A percentile compares a stretch with the other conserved stretches of the same genome.
These are phyloP conservation scores for Ivindomyrus marchei DNA, from an alignment of 2,113 vertebrate species.

Conservation along the genomic window DNA sequence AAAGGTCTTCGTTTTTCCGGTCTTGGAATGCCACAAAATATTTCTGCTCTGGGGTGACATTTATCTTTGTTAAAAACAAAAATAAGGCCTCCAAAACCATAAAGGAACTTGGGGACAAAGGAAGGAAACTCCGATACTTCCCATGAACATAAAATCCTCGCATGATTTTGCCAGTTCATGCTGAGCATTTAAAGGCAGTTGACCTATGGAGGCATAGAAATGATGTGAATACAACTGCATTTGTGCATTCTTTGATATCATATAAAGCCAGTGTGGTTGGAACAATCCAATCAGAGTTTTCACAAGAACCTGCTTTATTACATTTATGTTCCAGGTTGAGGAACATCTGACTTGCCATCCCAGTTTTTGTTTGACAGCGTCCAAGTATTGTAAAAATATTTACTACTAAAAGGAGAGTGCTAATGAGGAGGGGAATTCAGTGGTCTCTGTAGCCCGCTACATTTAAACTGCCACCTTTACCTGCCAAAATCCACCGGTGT, in stretches of 20 bases:
- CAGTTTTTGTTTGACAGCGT: constrained; percentile 49
- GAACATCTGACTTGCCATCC: not conserved
- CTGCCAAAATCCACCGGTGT: not conserved
- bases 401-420: constrained; percentile 46
- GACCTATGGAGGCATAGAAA: not conserved
- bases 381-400: constrained; percentile 66
- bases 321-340: not conserved
- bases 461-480: constrained; percentile 9
- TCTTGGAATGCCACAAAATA: not conserved
- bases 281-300: not conserved
- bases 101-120: constrained; percentile 14
- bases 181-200: not conserved
- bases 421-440: constrained; percentile 62
- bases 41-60: not conserved
- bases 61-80: constrained; percentile 17
- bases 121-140: constrained; percentile 9
- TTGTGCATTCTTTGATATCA: not conserved
- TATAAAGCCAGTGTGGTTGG: not conserved
- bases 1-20: not conserved
- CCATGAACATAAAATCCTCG: not conserved
- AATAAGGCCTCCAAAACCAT: constrained; percentile 4
- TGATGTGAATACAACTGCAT: not conserved
- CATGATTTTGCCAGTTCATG: not conserved
- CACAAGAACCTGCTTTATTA: not conserved
- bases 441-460: constrained; percentile 37